Evolutionary conservation across 2,888 invertebrate genomes (phyloP), one percentile per base, ranked within the genome.

Genomic region (Hybos culiciformis): DNA sequence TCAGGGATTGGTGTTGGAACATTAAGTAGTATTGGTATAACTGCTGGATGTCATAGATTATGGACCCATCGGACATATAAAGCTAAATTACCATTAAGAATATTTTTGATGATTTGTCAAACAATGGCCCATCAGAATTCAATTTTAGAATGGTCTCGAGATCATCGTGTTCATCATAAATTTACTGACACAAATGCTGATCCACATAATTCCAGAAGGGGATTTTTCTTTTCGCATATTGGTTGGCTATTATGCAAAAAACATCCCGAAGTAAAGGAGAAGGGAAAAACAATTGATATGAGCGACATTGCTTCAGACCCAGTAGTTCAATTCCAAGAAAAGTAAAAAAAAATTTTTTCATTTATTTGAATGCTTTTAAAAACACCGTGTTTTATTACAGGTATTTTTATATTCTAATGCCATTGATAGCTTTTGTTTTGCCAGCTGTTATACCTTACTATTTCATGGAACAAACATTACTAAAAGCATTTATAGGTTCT

Each of bases 61-160:
- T 97, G 93, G 92, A 80, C 92, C 1, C 97, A 97, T 66, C 74
- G 82, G 54, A 71, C 91, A 2, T 97, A 92, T 67, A 94, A 92
- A 66, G 96, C 94, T 1, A 83, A 77, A 52, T 72, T 83, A 69
- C 93, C 88, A 0, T 67, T 94, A 46, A 74, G 91, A 46, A 58
- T 90, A 4, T 66, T 91, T 47, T 70, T 97, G 12, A 81, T 84
- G 56, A 48, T 87, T 37, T 74, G 81, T 56, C 90, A 93, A 64
- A 83, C 87, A 3, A 70, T 84, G 56, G 86, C 93, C n/a, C 85
- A 91, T 61, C 78, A 90, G 74, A 90, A 91, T 63, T 81, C 82
- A 58, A 78, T 91, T 46, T 83, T 80, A 61, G 87, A 88, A 59
- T 92, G 91, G 91, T 77, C 78, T 5, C 71, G 83, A 36, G 83